A percentile compares a stretch with the other conserved stretches of the same genome.
phyloP scores from a whole-genome alignment of 2,797 vertebrate genomes.

The Acestrorhynchus altus region DNA sequence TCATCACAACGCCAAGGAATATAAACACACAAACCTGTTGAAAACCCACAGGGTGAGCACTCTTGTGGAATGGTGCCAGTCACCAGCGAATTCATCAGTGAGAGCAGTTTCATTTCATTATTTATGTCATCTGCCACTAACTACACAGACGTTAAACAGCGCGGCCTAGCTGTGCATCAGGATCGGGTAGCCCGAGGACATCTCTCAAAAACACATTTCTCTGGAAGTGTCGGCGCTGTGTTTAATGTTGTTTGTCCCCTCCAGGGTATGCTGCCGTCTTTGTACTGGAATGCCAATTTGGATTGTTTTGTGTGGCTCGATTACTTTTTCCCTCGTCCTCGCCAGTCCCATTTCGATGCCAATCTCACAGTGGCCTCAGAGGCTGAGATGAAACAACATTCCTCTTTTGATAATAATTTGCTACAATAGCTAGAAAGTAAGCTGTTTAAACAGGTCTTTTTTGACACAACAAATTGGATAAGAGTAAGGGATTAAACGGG shows the following conservation, averaged over 20 bases:
- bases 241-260: slow-evolving; percentile 60
- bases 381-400: slow-evolving; percentile 45
- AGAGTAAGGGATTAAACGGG: slow-evolving; percentile 45
- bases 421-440: slow-evolving; percentile 38
- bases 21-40: background rate
- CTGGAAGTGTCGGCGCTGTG: slow-evolving; percentile 49
- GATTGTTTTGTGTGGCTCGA: slow-evolving; percentile 51
- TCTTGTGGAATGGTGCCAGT: background rate
- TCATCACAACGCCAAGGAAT: background rate
- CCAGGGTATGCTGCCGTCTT: slow-evolving; percentile 49
- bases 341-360: slow-evolving; percentile 43
- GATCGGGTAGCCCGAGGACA: slow-evolving; percentile 38
- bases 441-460: slow-evolving; percentile 35
- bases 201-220: slow-evolving; percentile 47
- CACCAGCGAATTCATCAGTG: background rate
- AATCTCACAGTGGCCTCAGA: slow-evolving; percentile 28
- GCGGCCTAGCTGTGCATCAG: slow-evolving; percentile 32
- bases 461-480: slow-evolving; percentile 46
- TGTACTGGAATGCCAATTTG: slow-evolving; percentile 54
- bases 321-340: slow-evolving; percentile 42
- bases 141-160: slow-evolving; percentile 6
- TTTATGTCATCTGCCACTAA: slow-evolving; percentile 10
- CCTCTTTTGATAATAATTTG: slow-evolving; percentile 54
- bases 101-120: slow-evolving; percentile 18
- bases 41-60: background rate